phyloP scores from a whole-genome alignment of 2,888 invertebrate genomes.

The Diaprepes abbreviatus region DNA sequence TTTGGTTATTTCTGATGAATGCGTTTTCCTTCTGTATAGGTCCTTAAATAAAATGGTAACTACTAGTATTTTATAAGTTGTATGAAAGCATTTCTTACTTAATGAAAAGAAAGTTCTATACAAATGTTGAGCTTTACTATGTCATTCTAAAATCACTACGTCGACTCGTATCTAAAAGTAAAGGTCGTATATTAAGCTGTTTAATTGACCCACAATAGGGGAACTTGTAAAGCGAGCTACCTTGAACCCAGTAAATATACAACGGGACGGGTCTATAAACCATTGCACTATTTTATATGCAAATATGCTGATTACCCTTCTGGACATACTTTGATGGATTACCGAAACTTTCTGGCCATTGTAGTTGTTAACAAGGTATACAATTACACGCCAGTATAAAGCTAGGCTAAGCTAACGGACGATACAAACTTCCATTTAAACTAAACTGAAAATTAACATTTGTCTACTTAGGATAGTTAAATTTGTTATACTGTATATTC shows the following conservation, averaged over 20 bases:
- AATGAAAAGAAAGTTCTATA: too few species aligned
- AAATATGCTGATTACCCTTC: constrained; percentile 46
- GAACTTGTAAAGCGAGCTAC: constrained; percentile 1
- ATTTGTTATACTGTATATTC: background rate
- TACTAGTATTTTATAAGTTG: too few species aligned
- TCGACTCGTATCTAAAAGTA: too few species aligned
- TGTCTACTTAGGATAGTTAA: background rate
- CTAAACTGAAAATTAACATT: background rate
- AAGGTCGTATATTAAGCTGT: too few species aligned
- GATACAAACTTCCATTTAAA: background rate
- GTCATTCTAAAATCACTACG: too few species aligned
- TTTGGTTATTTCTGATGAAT: too few species aligned
- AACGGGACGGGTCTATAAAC: constrained; percentile 31
- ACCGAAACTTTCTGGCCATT: constrained; percentile 41
- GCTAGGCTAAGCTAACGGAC: constrained; percentile 24
- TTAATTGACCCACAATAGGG: too few species aligned
- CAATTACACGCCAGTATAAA: constrained; percentile 23
- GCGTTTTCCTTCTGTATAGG: too few species aligned
- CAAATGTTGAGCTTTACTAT: too few species aligned
- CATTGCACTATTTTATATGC: constrained; percentile 45
- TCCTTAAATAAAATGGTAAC: too few species aligned
- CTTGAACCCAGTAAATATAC: constrained; percentile 20
- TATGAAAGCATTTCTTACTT: too few species aligned
- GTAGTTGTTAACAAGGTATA: constrained; percentile 32
- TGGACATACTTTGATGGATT: constrained; percentile 46